A percentile compares a stretch with the other conserved stretches of the same genome.
Evolutionary conservation across 2,797 vertebrate genomes (phyloP).

Genomic region (Atherinosoma microstoma): DNA sequence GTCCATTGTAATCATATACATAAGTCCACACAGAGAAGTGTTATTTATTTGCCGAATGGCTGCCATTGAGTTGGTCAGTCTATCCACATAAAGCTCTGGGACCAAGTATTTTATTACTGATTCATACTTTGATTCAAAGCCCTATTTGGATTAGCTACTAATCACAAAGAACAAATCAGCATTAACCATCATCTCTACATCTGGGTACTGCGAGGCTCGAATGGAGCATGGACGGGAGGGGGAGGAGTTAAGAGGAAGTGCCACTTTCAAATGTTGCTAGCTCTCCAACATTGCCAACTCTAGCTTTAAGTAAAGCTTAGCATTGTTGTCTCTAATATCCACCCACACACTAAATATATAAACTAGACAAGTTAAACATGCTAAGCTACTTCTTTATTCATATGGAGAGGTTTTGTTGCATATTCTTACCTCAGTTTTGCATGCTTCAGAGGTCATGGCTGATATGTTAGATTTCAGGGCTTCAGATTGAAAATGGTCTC

Average conservation of each 20-base stretch:
- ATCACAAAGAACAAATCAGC: conserved; percentile 19
- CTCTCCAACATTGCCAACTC: too few relatives aligned
- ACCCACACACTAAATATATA: background rate
- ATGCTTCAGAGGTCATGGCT: conserved; percentile 21
- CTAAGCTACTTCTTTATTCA: conserved; percentile 32
- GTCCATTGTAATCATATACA: too few relatives aligned
- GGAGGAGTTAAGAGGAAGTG: too few relatives aligned
- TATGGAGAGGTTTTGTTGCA: conserved; percentile 28
- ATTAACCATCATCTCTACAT: conserved; percentile 24
- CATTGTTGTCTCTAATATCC: background rate
- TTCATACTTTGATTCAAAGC: background rate
- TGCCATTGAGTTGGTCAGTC: too few relatives aligned
- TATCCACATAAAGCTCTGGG: too few relatives aligned
- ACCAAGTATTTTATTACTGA: background rate
- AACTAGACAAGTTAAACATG: conserved; percentile 29
- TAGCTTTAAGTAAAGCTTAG: too few relatives aligned
- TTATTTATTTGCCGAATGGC: too few relatives aligned
- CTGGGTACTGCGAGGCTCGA: background rate
- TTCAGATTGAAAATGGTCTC: conserved; percentile 51
- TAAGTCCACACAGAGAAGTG: too few relatives aligned
- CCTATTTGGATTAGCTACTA: too few relatives aligned
- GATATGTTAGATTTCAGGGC: conserved; percentile 33
- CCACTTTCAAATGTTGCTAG: too few relatives aligned
- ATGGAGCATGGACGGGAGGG: too few relatives aligned
- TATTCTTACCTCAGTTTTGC: conserved; percentile 49